A percentile compares a stretch with the other conserved stretches of the same genome.
Conservation (phyloP, 2,888 invertebrate genomes). For the Seira sanloemensis region DNA sequence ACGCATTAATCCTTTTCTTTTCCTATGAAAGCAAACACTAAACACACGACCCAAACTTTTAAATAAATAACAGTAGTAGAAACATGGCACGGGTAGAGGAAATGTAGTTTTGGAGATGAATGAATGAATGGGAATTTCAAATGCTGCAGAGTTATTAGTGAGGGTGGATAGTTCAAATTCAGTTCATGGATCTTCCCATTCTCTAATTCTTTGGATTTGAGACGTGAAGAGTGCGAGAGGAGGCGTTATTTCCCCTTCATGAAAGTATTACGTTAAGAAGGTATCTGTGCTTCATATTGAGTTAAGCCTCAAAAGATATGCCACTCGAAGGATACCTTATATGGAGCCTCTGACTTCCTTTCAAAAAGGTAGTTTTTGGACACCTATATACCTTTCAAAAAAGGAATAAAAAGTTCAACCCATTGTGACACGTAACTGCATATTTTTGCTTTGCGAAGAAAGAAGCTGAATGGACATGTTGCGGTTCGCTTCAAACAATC, state of each 20-base stretch:
- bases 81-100: no score
- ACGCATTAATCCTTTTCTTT: no score
- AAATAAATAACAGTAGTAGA: no score
- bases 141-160: conserved; percentile 30
- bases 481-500: not conserved
- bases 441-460: not conserved
- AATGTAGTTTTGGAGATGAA: no score
- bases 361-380: conserved; percentile 48
- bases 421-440: not conserved
- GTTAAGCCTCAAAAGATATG: conserved; percentile 25
- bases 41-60: no score
- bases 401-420: conserved; percentile 41
- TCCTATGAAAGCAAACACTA: no score
- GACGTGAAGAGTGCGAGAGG: no score
- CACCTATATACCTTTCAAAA: conserved; percentile 65
- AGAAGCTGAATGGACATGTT: not conserved
- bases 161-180: conserved; percentile 53
- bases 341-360: conserved; percentile 65
- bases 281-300: conserved; percentile 36
- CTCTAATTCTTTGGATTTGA: not conserved
- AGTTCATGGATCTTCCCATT: conserved; percentile 15
- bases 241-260: conserved; percentile 34
- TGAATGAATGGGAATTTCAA: conserved; percentile 43
- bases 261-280: not conserved
- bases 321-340: conserved; percentile 64